Percentiles rank a stretch among this genome's conserved stretches.
phyloP scores from a whole-genome alignment of 2,797 vertebrate species.

The Gymnothorax javanicus region DNA sequence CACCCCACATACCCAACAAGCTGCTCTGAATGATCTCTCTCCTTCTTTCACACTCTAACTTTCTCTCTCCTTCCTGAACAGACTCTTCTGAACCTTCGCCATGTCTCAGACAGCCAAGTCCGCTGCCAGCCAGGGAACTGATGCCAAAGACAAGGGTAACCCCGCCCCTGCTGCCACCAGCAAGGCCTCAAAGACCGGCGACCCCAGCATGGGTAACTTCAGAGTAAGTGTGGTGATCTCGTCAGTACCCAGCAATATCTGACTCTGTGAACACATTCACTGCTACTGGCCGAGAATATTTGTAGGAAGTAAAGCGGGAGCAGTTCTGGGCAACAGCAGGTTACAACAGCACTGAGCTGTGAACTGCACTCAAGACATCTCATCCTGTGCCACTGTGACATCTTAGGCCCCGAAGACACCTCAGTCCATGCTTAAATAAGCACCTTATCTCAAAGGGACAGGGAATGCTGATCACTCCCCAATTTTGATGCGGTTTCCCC shows the following conservation, averaged over 20 bases:
- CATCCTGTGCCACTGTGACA: background rate
- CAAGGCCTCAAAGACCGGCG: slow-evolving; percentile 79
- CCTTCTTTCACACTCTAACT: background rate
- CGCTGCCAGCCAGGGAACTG: slow-evolving; percentile 76
- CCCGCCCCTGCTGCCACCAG: slow-evolving; percentile 72
- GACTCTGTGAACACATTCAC: background rate
- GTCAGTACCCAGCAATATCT: too few species aligned
- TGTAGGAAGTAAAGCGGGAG: background rate
- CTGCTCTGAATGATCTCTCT: background rate
- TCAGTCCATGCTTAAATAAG: background rate
- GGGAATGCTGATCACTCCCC: background rate
- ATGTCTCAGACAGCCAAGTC: slow-evolving; percentile 89
- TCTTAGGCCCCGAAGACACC: background rate
- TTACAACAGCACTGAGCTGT: background rate
- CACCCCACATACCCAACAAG: too few species aligned
- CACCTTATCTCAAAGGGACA: background rate
- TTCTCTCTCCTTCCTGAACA: slow-evolving; percentile 35
- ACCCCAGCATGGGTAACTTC: slow-evolving; percentile 78
- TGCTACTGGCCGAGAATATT: background rate
- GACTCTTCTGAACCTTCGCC: slow-evolving; percentile 70
- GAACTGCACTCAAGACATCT: background rate
- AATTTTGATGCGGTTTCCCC: background rate
- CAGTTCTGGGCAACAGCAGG: background rate
- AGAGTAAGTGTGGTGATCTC: slow-evolving; percentile 75
- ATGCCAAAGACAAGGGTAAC: slow-evolving; percentile 84